A percentile compares a stretch with the other conserved stretches of the same genome.
Conservation (phyloP, 2,888 invertebrate species). For the Mamestra brassicae region DNA sequence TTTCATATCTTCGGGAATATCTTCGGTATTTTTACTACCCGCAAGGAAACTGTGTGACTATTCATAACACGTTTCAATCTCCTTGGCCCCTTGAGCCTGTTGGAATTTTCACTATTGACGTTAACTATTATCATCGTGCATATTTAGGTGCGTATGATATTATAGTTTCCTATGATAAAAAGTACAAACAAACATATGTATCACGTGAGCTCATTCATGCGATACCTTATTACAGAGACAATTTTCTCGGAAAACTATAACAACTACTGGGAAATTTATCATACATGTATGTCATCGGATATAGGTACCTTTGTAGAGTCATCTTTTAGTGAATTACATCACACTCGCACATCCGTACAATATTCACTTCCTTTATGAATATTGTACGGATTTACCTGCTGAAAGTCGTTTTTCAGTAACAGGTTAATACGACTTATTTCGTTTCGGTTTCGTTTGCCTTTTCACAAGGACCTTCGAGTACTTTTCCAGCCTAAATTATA, state of each 20-base stretch:
- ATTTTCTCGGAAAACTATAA: constrained; percentile 65
- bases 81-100: too few species aligned
- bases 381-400: constrained; percentile 11
- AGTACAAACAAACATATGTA: constrained; percentile 46
- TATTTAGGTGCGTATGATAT: neutral
- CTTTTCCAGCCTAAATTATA: neutral
- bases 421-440: neutral
- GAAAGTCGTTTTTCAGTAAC: neutral
- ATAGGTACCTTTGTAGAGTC: constrained; percentile 24
- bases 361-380: constrained; percentile 75
- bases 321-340: constrained; percentile 66
- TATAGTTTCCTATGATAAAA: constrained; percentile 20
- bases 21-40: too few species aligned
- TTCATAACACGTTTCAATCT: too few species aligned
- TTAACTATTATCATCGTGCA: neutral
- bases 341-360: too few species aligned
- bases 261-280: constrained; percentile 59
- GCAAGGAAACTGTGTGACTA: neutral
- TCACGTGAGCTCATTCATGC: constrained; percentile 62
- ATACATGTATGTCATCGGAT: constrained; percentile 32
- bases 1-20: too few species aligned
- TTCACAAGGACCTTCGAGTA: neutral
- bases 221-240: constrained; percentile 41
- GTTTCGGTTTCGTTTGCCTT: neutral
- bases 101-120: neutral